These are phyloP conservation scores for Drosophila neotestacea DNA, from an alignment of 2,888 invertebrate species.

Conservation along the genomic window DNA sequence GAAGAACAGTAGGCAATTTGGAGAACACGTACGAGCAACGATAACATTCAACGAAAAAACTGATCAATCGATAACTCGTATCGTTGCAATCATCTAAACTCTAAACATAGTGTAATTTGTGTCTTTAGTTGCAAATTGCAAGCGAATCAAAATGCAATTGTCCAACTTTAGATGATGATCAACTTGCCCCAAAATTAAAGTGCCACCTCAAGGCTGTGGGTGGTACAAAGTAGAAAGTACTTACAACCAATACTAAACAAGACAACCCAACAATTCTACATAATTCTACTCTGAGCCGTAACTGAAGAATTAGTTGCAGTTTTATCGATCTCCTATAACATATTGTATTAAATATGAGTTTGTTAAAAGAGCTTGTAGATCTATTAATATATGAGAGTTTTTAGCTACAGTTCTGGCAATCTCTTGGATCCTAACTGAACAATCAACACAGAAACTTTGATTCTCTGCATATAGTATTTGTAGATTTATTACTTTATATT, in stretches of 20 bases:
- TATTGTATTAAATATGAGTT: background rate
- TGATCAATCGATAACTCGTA: constrained; percentile 8
- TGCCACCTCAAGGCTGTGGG: constrained; percentile 20
- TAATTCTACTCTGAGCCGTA: background rate
- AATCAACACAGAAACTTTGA: too few species aligned
- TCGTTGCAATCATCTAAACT: constrained; percentile 26
- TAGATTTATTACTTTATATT: too few species aligned
- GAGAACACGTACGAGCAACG: constrained; percentile 11
- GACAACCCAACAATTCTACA: background rate
- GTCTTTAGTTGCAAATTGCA: constrained; percentile 37
- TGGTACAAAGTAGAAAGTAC: constrained; percentile 5
- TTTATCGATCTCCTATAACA: background rate
- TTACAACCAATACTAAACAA: background rate
- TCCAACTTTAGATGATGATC: constrained; percentile 21
- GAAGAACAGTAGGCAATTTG: background rate
- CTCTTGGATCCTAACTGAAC: too few species aligned
- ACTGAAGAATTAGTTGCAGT: constrained; percentile 2
- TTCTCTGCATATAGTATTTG: too few species aligned
- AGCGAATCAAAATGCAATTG: constrained; percentile 40
- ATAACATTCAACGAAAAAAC: background rate
- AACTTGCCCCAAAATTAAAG: constrained; percentile 5
- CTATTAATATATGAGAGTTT: background rate
- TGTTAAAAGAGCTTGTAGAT: background rate
- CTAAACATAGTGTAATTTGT: constrained; percentile 34
- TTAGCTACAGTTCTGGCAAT: too few species aligned